Base-by-base conservation (phyloP, 1,140 invertebrate species). In the Stenopsyche tienmushanensis region DNA sequence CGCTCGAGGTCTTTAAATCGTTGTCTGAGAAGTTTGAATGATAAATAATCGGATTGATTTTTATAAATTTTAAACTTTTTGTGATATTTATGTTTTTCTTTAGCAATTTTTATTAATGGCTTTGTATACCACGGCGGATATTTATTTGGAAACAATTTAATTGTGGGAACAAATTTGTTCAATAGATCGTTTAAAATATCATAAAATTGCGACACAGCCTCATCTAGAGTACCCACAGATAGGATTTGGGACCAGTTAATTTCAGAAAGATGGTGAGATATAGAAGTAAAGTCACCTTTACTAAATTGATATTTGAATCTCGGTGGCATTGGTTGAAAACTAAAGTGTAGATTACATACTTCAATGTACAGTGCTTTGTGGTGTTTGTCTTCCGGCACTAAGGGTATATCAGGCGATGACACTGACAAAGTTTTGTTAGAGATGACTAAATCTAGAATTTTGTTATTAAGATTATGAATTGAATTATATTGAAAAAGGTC, bases 21-120 rank as follows among this genome's bases (percentile, higher is more conserved):
- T 62, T 55, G 42, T 17, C 45, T 54, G 2, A 69, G 21, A 18
- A 66, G n/a, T 62, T 47, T 34, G 18, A 63, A 66, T 1, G 18
- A n/a, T 21, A 42, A 13, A 3, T 57, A 17, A 39, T 69, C 67
- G 1, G 23, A n/a, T 2, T 44, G 64, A 55, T 66, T 66, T 17
- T 52, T 49, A 66, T 26, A 66, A 3, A 5, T 26, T 58, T 66
- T 66, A 10, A 5, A 62, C 2, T 49, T 23, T 24, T 10, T 7
- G 3, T 49, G 29, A 15, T 13, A n/a, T n/a, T 62, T 62, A 29
- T 25, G n/a, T 29, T 52, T 50, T 62, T 62, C 45, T 20, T 62
- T 50, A 13, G 50, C n/a, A 2, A 62, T 8, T 20, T 21, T 24
- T 3, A 52, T 62, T 13, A 62, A 44, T 15, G 21, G 3, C 3